These are phyloP conservation scores for Glyptemys insculpta DNA, from an alignment of 2,797 vertebrate species.

Conservation along the genomic window DNA sequence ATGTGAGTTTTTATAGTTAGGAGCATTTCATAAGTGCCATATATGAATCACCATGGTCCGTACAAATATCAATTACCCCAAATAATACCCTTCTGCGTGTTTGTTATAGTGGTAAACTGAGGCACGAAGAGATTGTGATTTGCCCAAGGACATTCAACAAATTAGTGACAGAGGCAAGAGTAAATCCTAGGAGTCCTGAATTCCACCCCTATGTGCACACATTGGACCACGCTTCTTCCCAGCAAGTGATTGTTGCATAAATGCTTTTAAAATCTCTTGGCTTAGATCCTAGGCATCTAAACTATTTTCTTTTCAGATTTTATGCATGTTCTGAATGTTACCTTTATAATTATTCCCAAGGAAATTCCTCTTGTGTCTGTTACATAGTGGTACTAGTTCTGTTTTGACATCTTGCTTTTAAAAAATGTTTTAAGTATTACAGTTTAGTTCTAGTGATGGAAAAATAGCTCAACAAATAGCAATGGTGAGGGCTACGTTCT, in stretches of 20 bases:
- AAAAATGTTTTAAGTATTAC: background rate
- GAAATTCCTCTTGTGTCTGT: constrained; percentile 11
- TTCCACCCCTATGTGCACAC: background rate
- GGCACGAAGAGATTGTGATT: accelerated
- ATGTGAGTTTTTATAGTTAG: background rate
- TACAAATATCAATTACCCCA: accelerated
- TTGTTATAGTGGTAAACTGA: background rate
- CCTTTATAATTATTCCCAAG: constrained; percentile 27
- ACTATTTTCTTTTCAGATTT: constrained; percentile 19
- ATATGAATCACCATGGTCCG: accelerated
- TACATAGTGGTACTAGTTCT: background rate
- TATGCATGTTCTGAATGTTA: background rate
- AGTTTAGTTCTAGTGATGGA: background rate
- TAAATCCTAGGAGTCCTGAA: background rate
- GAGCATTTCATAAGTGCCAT: background rate
- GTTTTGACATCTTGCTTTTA: background rate
- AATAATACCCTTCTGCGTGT: accelerated
- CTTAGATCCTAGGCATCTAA: background rate
- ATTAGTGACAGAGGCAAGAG: background rate
- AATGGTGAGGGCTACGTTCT: background rate
- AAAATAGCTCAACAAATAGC: background rate
- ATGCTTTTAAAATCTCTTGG: constrained; percentile 17
- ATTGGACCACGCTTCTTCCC: background rate
- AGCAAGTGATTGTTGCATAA: background rate
- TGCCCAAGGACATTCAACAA: accelerated